A percentile compares a stretch with the other conserved stretches of the same genome.
phyloP scores from a whole-genome alignment of 2,888 invertebrate species.

The Conops quadrifasciatus region DNA sequence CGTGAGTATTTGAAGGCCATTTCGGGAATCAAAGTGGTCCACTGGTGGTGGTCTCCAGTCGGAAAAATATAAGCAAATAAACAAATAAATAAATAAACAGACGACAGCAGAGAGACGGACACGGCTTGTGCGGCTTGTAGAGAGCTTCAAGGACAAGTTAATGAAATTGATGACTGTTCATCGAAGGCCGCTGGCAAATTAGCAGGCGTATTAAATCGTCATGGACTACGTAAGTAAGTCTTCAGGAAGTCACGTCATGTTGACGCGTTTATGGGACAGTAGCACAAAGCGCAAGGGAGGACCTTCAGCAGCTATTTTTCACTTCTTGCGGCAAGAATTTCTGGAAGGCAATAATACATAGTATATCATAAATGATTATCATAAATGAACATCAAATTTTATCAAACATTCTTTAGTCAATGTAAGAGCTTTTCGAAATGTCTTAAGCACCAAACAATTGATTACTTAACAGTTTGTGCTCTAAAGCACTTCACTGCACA shows the following conservation, averaged over 20 bases:
- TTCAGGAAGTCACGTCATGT: slow-evolving; percentile 38
- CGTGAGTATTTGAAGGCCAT: slow-evolving; percentile 13
- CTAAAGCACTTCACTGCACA: not conserved
- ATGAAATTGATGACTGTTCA: not conserved
- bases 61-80: not conserved
- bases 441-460: too few relatives aligned
- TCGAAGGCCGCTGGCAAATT: not conserved
- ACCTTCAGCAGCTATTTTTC: slow-evolving; percentile 5
- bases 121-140: too few relatives aligned
- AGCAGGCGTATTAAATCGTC: not conserved
- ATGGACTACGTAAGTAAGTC: slow-evolving; percentile 30
- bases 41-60: slow-evolving; percentile 13
- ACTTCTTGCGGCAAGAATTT: too few relatives aligned
- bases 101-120: not conserved
- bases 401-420: too few relatives aligned
- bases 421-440: not conserved
- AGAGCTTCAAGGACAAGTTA: not conserved
- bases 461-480: too few relatives aligned
- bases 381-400: too few relatives aligned
- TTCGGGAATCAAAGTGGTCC: not conserved
- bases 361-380: too few relatives aligned
- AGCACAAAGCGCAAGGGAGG: not conserved
- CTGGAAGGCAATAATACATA: too few relatives aligned
- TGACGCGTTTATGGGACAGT: slow-evolving; percentile 16
- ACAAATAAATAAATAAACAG: not conserved